Evolutionary conservation across 1,140 invertebrate species (phyloP).

Genomic region (Zophobas atratus): DNA sequence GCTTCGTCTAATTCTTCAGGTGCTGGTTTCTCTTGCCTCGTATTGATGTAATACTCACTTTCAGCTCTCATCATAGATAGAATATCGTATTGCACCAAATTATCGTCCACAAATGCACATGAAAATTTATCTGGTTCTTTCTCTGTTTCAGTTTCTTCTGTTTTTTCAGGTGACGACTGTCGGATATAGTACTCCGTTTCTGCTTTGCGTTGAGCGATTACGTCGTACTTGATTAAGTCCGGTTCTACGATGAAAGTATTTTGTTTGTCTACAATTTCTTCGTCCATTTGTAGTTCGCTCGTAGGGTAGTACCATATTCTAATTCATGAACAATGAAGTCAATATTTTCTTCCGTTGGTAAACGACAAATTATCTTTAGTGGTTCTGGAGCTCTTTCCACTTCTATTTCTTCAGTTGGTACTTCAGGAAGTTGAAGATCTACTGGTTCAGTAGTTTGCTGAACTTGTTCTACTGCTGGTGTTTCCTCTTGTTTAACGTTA

Average conservation of each 20-base stretch:
- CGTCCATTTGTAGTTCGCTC: not conserved
- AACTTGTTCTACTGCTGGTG: not conserved
- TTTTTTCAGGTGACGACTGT: not conserved
- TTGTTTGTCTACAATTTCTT: conserved; percentile 7
- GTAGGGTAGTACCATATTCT: not conserved
- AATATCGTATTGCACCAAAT: conserved; percentile 16
- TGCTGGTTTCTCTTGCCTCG: not conserved
- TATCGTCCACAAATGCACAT: conserved; percentile 12
- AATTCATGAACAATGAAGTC: conserved; percentile 4
- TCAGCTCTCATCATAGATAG: conserved; percentile 29
- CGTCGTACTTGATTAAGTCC: conserved; percentile 27
- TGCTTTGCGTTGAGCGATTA: not conserved
- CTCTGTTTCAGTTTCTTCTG: not conserved
- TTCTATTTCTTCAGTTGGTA: conserved; percentile 17
- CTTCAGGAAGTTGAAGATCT: conserved; percentile 13
- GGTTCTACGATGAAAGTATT: conserved; percentile 3
- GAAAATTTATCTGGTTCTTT: conserved; percentile 11
- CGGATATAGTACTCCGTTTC: conserved; percentile 24
- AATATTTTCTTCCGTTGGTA: not conserved
- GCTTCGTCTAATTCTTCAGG: conserved; percentile 21
- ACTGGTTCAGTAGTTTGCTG: not conserved
- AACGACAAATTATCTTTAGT: not conserved
- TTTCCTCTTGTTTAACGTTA: not conserved
- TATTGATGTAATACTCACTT: conserved; percentile 28
- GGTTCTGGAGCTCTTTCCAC: not conserved